phyloP scores from a whole-genome alignment of 2,797 vertebrate species.

The Botia kubotai region DNA sequence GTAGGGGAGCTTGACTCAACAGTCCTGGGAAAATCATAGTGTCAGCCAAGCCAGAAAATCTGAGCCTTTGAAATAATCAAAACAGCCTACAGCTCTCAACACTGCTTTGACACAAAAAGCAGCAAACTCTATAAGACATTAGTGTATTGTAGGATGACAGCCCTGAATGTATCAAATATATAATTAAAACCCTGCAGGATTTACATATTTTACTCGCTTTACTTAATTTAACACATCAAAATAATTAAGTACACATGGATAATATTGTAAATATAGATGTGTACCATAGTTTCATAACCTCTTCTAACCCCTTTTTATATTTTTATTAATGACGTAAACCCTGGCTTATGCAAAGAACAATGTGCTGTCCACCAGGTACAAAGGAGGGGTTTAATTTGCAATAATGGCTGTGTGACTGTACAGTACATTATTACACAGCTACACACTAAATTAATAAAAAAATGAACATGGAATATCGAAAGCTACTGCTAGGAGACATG shows the following conservation, averaged over 20 bases:
- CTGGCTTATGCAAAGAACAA: too few relatives aligned
- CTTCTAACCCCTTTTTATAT: too few relatives aligned
- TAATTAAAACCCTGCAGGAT: slow-evolving; percentile 41
- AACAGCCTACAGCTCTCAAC: slow-evolving; percentile 48
- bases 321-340: too few relatives aligned
- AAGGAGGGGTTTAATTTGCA: too few relatives aligned
- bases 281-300: neutral
- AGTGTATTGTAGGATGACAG: slow-evolving; percentile 43
- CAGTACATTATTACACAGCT: too few relatives aligned
- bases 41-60: slow-evolving; percentile 46
- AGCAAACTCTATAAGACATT: slow-evolving; percentile 58
- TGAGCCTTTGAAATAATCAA: slow-evolving; percentile 51
- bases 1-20: slow-evolving; percentile 40
- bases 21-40: slow-evolving; percentile 25
- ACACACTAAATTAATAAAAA: too few relatives aligned
- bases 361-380: too few relatives aligned
- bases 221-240: slow-evolving; percentile 19
- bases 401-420: too few relatives aligned
- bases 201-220: slow-evolving; percentile 11
- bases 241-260: neutral
- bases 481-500: too few relatives aligned
- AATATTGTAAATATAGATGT: neutral
- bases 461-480: too few relatives aligned
- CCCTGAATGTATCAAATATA: slow-evolving; percentile 36
- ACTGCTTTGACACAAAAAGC: slow-evolving; percentile 42